Base-by-base conservation (phyloP, 1,140 invertebrate species). In the Procambarus virginalis region DNA sequence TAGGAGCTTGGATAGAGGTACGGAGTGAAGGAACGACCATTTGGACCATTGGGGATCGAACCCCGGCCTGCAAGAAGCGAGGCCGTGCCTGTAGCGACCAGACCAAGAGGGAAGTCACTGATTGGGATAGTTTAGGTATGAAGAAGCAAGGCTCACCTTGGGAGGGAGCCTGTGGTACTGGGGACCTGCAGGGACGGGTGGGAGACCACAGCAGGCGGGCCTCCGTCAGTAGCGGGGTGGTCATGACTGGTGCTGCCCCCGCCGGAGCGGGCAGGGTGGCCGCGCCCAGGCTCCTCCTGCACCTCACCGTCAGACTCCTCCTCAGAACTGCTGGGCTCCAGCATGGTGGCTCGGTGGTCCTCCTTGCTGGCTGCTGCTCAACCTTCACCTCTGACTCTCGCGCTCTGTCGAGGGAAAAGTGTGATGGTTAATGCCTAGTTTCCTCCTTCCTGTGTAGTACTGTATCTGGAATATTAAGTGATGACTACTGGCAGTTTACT, bases 241-340 rank as follows among this genome's bases (percentile, higher is more conserved):
- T 76, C 49, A n/a, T 64, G 70, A 14, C 48, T 46, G 14, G 80
- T 48, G 73, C 58, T 46, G 1, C 77, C 20, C 9, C 12, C 84
- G 3, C 22, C 51, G 49, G 77, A 3, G n/a, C 84, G 89, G n/a
- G 48, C 5, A 22, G 88, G 75, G 17, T 78, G 34, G n/a, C 68
- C 75, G 8, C 81, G 51, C 2, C 46, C 70, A 22, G 89, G 70
- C 68, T 92, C 88, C 83, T 92, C 91, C 91, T 90, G 70, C 68
- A 87, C 88, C 88, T 90, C 91, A n/a, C 84, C 91, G 1, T 90
- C 91, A 22, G 88, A 90, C 55, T 90, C 91, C 64, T 92, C 91
- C 88, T 92, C 91, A 2, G 91, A 92, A 64, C 91, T 92, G 88
- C 91, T 92, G 6, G 88, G 91, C 68, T 92, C 88, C 84, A 92